Conservation (phyloP, 2,888 invertebrate species). For the Tolmerus cingulatus region DNA sequence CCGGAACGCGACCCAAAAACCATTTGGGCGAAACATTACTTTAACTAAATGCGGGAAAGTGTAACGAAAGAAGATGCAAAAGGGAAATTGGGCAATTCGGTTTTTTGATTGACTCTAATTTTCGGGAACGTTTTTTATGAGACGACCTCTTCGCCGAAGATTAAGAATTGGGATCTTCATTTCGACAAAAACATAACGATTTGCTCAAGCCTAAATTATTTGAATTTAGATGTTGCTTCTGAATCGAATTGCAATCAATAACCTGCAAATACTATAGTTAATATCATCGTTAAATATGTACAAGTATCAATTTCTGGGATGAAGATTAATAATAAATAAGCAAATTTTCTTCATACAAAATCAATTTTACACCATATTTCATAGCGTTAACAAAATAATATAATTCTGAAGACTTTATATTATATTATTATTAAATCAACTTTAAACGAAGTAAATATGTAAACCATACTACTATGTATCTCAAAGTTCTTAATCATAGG, state of each 20-base stretch:
- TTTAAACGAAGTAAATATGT: no score
- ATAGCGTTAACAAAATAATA: no score
- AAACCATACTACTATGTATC: no score
- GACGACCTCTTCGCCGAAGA: background rate
- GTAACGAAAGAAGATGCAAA: background rate
- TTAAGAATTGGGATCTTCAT: background rate
- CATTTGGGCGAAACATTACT: conserved; percentile 4
- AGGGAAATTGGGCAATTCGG: background rate
- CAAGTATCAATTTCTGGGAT: no score
- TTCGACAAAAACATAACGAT: background rate
- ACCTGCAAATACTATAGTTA: background rate
- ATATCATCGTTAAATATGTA: background rate
- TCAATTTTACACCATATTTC: no score
- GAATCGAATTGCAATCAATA: background rate
- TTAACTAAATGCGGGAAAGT: background rate
- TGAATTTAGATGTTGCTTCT: background rate
- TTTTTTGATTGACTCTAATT: background rate
- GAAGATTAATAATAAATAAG: no score
- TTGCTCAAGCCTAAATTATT: background rate
- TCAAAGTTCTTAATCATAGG: no score
- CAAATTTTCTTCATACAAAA: no score
- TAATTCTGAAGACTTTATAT: no score
- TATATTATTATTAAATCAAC: no score
- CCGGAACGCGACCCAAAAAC: conserved; percentile 24
- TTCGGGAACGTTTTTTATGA: background rate